Evolutionary conservation across 1,140 invertebrate genomes (phyloP), one percentile per base, ranked within the genome.

Genomic region (Drosophila murphyi): DNA sequence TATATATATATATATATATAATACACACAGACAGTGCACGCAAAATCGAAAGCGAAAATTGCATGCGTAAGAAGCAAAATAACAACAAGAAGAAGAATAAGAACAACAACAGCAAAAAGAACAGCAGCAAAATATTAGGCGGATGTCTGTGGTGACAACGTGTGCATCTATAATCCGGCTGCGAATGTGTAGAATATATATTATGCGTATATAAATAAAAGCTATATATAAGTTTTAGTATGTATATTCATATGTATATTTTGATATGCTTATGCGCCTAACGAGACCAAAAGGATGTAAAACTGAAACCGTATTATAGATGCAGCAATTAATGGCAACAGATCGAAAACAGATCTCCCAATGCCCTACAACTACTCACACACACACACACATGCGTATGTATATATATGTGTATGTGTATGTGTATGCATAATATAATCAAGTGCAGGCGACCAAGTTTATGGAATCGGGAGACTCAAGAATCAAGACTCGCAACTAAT

Each of bases 11-110:
- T 12, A 12, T 12, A 12, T 12, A 12, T 12, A 12, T 12, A 12
- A 12, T 12, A 12, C 35, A 72, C 63, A 55, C 31, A 65, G 45
- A 45, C 29, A 61, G 45, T 37, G 57, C 56, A 68, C 50, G 55
- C 62, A 78, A 86, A 86, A 81, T 68, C 62, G 77, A 87, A 89
- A 88, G 80, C 77, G 80, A 88, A 88, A 80, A 77, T 59, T 83
- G 80, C 67, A 83, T 87, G 83, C 83, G 83, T 88, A 88, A 88
- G 83, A 83, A 48, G 39, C 31, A 47, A 20, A 60, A 59, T 28
- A 70, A 35, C 48, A 54, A 60, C 47, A 68, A 12, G 35, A 67
- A 10, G 43, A 54, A 28, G 71, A 75, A 43, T 54, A 59, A 41
- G 50, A 54, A 57, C 59, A 54, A 45, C 56, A 73, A 62, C 62